phyloP scores from a whole-genome alignment of 2,797 vertebrate genomes.

The Rhyacichthys aspro region DNA sequence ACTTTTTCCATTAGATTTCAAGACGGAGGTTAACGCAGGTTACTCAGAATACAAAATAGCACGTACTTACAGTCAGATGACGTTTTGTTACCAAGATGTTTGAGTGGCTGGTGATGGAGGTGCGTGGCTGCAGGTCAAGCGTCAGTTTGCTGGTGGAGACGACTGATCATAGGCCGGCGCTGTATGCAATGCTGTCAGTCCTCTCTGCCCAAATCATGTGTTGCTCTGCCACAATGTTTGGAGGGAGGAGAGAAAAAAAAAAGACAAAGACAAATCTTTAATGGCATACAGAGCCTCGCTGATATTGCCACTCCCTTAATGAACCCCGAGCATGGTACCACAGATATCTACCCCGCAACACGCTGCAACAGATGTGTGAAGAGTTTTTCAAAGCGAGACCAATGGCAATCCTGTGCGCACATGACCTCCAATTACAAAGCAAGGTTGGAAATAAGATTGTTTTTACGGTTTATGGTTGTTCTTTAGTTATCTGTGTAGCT shows the following conservation, averaged over 20 bases:
- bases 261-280: slow-evolving; percentile 76
- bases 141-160: slow-evolving; percentile 77
- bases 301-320: slow-evolving; percentile 77
- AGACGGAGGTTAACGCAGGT: background rate
- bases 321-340: slow-evolving; percentile 65
- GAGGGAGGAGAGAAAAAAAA: slow-evolving; percentile 45
- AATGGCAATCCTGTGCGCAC: slow-evolving; percentile 52
- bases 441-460: slow-evolving; percentile 63
- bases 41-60: background rate
- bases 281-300: slow-evolving; percentile 71
- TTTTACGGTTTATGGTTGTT: slow-evolving; percentile 39
- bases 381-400: slow-evolving; percentile 61
- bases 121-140: slow-evolving; percentile 71
- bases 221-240: slow-evolving; percentile 72
- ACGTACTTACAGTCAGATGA: slow-evolving; percentile 78
- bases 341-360: slow-evolving; percentile 54
- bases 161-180: slow-evolving; percentile 76
- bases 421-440: slow-evolving; percentile 62
- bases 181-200: slow-evolving; percentile 75
- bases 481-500: slow-evolving; percentile 49
- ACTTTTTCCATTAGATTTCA: background rate
- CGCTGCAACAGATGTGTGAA: slow-evolving; percentile 75
- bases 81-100: slow-evolving; percentile 71
- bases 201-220: slow-evolving; percentile 78
- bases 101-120: slow-evolving; percentile 75